A percentile compares a stretch with the other conserved stretches of the same genome.
Conservation (phyloP, 2,888 invertebrate species). For the Dinocampus coccinellae region DNA sequence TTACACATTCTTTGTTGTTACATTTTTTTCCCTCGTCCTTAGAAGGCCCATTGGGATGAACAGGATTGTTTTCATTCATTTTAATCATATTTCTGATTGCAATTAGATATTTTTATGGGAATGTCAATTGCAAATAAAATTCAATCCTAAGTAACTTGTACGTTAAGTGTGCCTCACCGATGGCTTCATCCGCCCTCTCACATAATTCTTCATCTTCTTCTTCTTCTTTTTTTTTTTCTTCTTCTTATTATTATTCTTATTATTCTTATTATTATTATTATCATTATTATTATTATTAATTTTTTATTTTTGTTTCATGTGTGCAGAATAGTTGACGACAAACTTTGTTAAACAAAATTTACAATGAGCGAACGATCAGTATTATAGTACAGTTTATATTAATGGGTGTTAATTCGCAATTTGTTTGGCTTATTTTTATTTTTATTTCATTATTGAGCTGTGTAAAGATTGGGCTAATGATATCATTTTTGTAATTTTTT, state of each 20-base stretch:
- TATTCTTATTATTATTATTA: too few relatives aligned
- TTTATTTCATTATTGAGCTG: constrained; percentile 47
- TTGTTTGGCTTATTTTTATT: constrained; percentile 35
- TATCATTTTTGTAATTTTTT: constrained; percentile 40
- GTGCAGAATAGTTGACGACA: constrained; percentile 37
- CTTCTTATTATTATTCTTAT: background rate
- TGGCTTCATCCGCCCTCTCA: constrained; percentile 17
- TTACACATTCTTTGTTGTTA: constrained; percentile 60
- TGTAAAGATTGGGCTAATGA: constrained; percentile 51
- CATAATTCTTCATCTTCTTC: too few relatives aligned
- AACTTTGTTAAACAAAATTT: constrained; percentile 56
- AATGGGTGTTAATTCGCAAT: constrained; percentile 51
- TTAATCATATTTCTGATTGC: background rate
- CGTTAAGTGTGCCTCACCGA: constrained; percentile 3
- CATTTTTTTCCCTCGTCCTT: constrained; percentile 20
- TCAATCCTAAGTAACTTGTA: background rate
- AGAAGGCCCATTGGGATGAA: constrained; percentile 11
- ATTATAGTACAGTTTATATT: constrained; percentile 61
- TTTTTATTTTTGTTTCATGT: constrained; percentile 14
- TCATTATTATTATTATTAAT: constrained; percentile 25
- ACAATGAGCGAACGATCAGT: constrained; percentile 61
- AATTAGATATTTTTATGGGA: constrained; percentile 4
- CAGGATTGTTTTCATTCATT: background rate
- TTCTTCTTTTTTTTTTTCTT: constrained; percentile 26
- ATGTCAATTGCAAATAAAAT: constrained; percentile 16